Base-by-base conservation (phyloP, 2,113 vertebrate genomes). In the Odocoileus virginianus region DNA sequence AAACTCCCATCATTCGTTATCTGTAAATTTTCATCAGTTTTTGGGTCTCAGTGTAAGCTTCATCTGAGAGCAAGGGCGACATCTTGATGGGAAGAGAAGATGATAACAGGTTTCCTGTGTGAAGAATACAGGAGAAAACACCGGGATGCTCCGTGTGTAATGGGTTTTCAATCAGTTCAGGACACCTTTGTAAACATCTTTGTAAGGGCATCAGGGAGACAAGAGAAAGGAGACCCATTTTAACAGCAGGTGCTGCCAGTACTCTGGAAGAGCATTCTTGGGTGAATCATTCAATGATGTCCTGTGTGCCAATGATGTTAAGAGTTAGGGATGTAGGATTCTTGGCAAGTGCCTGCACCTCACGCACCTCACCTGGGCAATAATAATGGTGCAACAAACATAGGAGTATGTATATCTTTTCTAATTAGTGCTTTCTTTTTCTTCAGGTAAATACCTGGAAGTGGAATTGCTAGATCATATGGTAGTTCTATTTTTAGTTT, bases 101-200 rank as follows among this genome's bases (percentile, higher is more conserved):
- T 23, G 16, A 6, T n/a, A 36, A 58, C 14, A 47, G 4, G 23
- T 76, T 50, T 74, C 36, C 27, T 10, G 1, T 84, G 14, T 54
- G 36, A 71, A 2, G 0, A 55, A 67, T 16, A 71, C 8, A 16
- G 19, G 17, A 9, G 6, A 45, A 19, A 57, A 17, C 0, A 3
- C 91, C 4, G 9, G 60, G 60, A n/a, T n/a, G 23, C 13, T 55
- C 7, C 2, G 19, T n/a, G n/a, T 57, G 60, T 11, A 40, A 27
- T 33, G 36, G 43, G 33, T 84, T 92, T 84, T 17, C 33, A 27
- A n/a, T 19, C 17, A 71, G 19, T 84, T 57, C 9, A 55, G 40
- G 60, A 71, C 33, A 61, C 21, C 6, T 16, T 36, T 55, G 50
- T 55, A 43, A 83, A 64, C 57, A 11, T 71, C 64, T 71, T 71